These are phyloP conservation scores for Phoxinus phoxinus DNA, from an alignment of 2,113 vertebrate genomes.

Conservation along the genomic window DNA sequence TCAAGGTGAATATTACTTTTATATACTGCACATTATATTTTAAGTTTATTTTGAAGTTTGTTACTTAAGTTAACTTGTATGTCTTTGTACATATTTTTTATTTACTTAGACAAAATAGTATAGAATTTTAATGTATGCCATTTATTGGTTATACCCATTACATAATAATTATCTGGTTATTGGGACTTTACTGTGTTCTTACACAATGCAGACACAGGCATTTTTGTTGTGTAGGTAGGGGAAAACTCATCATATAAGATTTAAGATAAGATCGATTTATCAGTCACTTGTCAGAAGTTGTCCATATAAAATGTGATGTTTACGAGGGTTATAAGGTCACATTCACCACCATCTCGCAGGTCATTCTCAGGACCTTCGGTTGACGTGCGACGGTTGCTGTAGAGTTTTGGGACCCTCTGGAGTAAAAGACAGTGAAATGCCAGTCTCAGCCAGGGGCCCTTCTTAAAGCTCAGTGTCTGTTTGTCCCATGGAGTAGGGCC, in stretches of 20 bases:
- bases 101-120: background rate
- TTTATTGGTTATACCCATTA: background rate
- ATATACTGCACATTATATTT: background rate
- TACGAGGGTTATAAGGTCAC: constrained; percentile 28
- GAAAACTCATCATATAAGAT: background rate
- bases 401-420: constrained; percentile 59
- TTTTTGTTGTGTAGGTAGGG: too few relatives aligned
- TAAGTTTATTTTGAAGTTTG: background rate
- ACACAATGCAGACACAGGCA: background rate
- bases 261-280: background rate
- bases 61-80: background rate
- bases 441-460: constrained; percentile 69
- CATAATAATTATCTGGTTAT: background rate
- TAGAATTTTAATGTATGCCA: background rate
- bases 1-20: background rate
- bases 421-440: constrained; percentile 67
- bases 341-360: constrained; percentile 37
- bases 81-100: background rate
- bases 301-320: background rate
- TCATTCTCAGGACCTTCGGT: constrained; percentile 50
- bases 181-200: background rate
- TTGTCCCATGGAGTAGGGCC: constrained; percentile 73
- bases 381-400: constrained; percentile 67
- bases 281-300: constrained; percentile 8
- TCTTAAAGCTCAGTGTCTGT: constrained; percentile 69